phyloP scores from a whole-genome alignment of 2,888 invertebrate genomes.

The Caenorhabditis parvicauda region DNA sequence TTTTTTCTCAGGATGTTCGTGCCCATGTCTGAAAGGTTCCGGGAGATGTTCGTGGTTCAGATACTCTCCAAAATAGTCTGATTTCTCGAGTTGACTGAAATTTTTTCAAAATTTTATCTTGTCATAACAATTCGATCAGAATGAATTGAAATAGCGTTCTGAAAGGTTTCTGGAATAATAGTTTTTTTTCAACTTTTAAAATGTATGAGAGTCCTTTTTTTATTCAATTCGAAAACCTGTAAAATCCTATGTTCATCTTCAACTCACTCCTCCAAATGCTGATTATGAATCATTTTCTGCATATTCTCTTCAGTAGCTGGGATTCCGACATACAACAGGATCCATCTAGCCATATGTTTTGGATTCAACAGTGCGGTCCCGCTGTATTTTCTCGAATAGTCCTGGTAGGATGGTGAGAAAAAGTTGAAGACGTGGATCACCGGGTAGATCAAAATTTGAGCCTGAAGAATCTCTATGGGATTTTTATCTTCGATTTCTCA shows the following conservation, averaged over 20 bases:
- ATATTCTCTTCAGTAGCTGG: constrained; percentile 45
- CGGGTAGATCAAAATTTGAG: constrained; percentile 64
- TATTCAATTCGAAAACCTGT: background rate
- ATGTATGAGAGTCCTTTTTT: too few species aligned
- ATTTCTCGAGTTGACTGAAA: constrained; percentile 13
- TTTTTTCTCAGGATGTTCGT: background rate
- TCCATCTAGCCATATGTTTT: constrained; percentile 48
- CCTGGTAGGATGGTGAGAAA: constrained; percentile 51
- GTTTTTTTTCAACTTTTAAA: too few species aligned
- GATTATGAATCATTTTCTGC: constrained; percentile 43
- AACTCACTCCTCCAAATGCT: constrained; percentile 44
- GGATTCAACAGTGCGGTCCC: constrained; percentile 41
- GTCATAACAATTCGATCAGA: background rate
- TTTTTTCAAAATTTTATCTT: background rate
- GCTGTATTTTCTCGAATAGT: constrained; percentile 46
- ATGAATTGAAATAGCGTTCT: background rate
- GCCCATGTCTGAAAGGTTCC: constrained; percentile 8
- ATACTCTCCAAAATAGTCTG: constrained; percentile 6
- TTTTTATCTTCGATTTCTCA: too few species aligned
- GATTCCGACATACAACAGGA: constrained; percentile 55
- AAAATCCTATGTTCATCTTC: too few species aligned
- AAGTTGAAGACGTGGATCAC: constrained; percentile 64
- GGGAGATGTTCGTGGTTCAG: constrained; percentile 4
- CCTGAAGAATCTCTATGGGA: constrained; percentile 24
- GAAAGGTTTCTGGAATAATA: too few species aligned